phyloP scores from a whole-genome alignment of 2,888 invertebrate genomes.

The Papilio gigon region DNA sequence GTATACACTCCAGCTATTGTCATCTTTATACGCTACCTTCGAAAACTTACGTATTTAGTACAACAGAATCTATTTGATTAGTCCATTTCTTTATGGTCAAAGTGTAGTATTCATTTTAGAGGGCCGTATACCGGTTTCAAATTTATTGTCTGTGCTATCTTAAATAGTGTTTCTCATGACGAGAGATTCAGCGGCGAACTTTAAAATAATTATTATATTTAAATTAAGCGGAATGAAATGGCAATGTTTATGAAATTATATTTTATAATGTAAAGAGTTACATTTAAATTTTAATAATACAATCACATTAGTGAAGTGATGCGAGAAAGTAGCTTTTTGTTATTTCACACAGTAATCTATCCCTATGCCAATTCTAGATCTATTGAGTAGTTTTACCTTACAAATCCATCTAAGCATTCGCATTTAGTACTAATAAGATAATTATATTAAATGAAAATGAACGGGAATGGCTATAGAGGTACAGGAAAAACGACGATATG shows the following conservation, averaged over 20 bases:
- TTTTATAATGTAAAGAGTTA: neutral
- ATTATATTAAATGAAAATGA: too few relatives aligned
- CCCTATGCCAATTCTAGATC: too few relatives aligned
- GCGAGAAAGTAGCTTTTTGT: too few relatives aligned
- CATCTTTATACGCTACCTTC: neutral
- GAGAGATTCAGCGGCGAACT: slow-evolving; percentile 19
- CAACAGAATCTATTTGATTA: neutral
- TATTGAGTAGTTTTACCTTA: too few relatives aligned
- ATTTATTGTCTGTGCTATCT: slow-evolving; percentile 40
- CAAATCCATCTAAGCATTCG: too few relatives aligned
- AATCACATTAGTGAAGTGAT: neutral
- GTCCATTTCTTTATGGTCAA: neutral
- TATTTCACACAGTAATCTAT: too few relatives aligned
- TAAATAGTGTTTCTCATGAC: slow-evolving; percentile 38
- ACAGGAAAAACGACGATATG: too few relatives aligned
- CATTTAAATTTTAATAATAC: neutral
- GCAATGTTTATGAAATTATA: neutral
- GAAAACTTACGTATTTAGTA: neutral
- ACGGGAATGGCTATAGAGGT: too few relatives aligned
- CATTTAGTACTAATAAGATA: too few relatives aligned
- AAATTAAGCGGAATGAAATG: slow-evolving; percentile 22
- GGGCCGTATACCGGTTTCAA: slow-evolving; percentile 37
- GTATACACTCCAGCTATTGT: neutral
- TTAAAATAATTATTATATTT: slow-evolving; percentile 38
- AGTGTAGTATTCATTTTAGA: slow-evolving; percentile 37